Evolutionary conservation across 1,140 invertebrate genomes (phyloP).

Genomic region (Caenorhabditis tropicalis): DNA sequence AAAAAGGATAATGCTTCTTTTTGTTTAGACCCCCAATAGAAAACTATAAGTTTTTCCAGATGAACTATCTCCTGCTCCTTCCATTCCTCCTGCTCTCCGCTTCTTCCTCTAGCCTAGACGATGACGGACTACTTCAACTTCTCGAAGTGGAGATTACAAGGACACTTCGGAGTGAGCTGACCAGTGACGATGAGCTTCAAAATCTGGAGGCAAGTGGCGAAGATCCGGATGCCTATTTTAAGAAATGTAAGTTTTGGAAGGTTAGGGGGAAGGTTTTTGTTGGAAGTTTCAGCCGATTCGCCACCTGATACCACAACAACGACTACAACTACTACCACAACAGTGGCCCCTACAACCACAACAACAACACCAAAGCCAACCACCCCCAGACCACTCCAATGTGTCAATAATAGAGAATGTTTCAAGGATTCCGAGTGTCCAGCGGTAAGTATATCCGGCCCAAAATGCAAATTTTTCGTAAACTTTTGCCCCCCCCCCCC

Average conservation of each 20-base stretch:
- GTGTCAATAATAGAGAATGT: neutral
- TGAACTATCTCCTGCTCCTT: neutral
- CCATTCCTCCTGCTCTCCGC: too few relatives aligned
- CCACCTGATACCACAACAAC: conserved; percentile 6
- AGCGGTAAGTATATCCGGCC: neutral
- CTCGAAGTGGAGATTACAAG: neutral
- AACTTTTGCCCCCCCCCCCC: too few relatives aligned
- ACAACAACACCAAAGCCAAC: neutral
- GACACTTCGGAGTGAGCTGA: neutral
- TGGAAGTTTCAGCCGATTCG: too few relatives aligned
- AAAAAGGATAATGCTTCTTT: too few relatives aligned
- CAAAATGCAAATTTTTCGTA: too few relatives aligned
- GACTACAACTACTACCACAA: neutral
- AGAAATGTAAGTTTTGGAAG: neutral
- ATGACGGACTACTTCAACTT: neutral
- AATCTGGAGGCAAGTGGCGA: neutral
- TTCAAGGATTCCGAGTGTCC: conserved; percentile 17
- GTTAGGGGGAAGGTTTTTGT: neutral
- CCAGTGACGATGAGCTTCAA: conserved; percentile 12
- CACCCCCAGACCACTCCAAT: neutral
- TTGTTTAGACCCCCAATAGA: too few relatives aligned
- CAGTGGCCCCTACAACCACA: neutral
- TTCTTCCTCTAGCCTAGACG: neutral
- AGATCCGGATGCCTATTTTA: neutral
- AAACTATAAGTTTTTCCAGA: neutral